phyloP scores from a whole-genome alignment of 92 coral and sea anemone genomes.

The Zoanthus gigantus region DNA sequence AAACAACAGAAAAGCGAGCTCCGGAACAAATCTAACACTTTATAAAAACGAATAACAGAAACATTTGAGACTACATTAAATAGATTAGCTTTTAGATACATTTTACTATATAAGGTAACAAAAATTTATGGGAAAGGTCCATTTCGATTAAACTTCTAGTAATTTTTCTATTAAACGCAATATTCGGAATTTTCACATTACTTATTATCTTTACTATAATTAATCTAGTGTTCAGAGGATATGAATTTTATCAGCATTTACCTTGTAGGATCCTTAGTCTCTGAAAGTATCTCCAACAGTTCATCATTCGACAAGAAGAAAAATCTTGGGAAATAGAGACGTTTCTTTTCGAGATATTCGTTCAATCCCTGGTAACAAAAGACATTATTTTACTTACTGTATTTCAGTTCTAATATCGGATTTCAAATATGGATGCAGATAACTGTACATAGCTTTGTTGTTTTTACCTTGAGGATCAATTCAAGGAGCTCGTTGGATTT shows the following conservation, averaged over 20 bases:
- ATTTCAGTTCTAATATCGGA: not conserved
- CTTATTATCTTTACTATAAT: no score
- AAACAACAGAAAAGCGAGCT: no score
- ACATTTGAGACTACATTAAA: no score
- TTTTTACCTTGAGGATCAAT: constrained; percentile 90
- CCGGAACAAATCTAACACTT: no score
- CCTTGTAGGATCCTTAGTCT: constrained; percentile 98
- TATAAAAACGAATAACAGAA: no score
- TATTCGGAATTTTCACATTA: no score
- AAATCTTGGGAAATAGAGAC: constrained; percentile 96
- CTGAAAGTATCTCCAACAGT: constrained; percentile 93
- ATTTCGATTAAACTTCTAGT: no score
- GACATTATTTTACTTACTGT: not conserved
- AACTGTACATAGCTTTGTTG: not conserved
- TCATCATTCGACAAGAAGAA: constrained; percentile 98
- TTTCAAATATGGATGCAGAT: not conserved
- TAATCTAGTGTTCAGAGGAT: not conserved
- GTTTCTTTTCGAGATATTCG: constrained; percentile 97
- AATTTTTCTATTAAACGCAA: no score
- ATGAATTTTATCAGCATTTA: not conserved
- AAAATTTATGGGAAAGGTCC: no score
- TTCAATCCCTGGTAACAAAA: constrained; percentile 80
- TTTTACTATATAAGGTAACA: no score
- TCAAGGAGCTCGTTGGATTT: constrained; percentile 97
- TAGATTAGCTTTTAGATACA: no score